These are phyloP conservation scores for Lacerta bilineata DNA, from an alignment of 2,797 vertebrate species.

Conservation along the genomic window DNA sequence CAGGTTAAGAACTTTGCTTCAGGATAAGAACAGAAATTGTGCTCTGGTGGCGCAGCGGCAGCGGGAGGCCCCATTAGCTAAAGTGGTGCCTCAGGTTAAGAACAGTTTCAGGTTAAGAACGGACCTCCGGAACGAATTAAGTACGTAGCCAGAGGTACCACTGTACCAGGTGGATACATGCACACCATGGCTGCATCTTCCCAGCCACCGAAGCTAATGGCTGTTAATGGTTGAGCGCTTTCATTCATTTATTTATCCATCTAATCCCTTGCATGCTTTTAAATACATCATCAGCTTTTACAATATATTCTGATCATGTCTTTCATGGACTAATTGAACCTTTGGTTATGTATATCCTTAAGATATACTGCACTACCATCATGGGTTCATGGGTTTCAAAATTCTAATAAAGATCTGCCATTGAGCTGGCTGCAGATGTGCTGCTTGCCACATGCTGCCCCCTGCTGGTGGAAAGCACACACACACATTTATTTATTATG, in stretches of 20 bases:
- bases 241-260: neutral
- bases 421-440: too few species aligned
- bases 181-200: neutral
- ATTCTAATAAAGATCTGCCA: too few species aligned
- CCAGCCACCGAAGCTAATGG: neutral
- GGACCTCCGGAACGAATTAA: too few species aligned
- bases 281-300: neutral
- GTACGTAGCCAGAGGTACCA: too few species aligned
- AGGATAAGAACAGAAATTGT: too few species aligned
- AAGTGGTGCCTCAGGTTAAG: too few species aligned
- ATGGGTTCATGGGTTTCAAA: neutral
- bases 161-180: neutral
- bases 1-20: too few species aligned
- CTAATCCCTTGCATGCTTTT: neutral
- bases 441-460: neutral
- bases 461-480: constrained; percentile 8
- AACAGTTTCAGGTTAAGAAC: too few species aligned
- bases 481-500: neutral
- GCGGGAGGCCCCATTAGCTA: too few species aligned
- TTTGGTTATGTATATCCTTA: neutral
- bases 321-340: neutral
- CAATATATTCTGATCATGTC: neutral
- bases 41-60: too few species aligned
- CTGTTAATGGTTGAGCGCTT: neutral
- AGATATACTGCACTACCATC: neutral